Base-by-base conservation (phyloP, 2,888 invertebrate genomes). In the Exocentrus adspersus region DNA sequence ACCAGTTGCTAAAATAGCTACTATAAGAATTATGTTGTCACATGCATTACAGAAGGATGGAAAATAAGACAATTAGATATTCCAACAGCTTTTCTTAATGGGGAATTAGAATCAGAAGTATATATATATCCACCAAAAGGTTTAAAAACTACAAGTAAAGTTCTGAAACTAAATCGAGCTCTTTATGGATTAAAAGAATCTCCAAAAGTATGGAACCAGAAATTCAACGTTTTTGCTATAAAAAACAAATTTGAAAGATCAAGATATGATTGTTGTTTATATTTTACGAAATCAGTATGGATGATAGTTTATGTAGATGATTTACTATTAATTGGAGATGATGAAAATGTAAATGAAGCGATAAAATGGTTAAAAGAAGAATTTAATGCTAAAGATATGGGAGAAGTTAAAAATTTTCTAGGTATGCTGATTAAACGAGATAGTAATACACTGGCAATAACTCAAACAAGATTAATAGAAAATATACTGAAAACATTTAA, bases 1-100 rank as follows among this genome's bases (percentile, higher is more conserved):
- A 60, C 62, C 65, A 42, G 65, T 68, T n/a, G 65, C 63, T 16
- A 61, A 62, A 59, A 53, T 60, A 30, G 43, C 56, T 46, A 64
- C 62, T 1, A 52, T 65, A 20, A 64, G 60, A 30, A 2, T 54
- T 48, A 21, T 67, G 10, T 51, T 68, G 16, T 46, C 64, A 37
- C 2, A 50, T 45, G 52, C 59, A 52, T 19, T 65, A 46, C 60
- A 20, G 58, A 65, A 9, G 46, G 60, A 19, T 67, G 54, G 58
- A 16, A 50, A 28, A 64, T 67, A 7, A 46, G 37, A 24, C 67
- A 65, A 30, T 30, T 63, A 16, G 59, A 65, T 37, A 66, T 65
- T 14, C 68, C 65, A 3, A 45, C 65, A 52, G 72, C 70, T 10
- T 70, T 72, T 59, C 60, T 70, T 24, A 72, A 72, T 63, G 70